Percentiles rank a stretch among this genome's conserved stretches.
Evolutionary conservation across 2,888 invertebrate genomes (phyloP).

Genomic region (Troides oblongomaculatus): DNA sequence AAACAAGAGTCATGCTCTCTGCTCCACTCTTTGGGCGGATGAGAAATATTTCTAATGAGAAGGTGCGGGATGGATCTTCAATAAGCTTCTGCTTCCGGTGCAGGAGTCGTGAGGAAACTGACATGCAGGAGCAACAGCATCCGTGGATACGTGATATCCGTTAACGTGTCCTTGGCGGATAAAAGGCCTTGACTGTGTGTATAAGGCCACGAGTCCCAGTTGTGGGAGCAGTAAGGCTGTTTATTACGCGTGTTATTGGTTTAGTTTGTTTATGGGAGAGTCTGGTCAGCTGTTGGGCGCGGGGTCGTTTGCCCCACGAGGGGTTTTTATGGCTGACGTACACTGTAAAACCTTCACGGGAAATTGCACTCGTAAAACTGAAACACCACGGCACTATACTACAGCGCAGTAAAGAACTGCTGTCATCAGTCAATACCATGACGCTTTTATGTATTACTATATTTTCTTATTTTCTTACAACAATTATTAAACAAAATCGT

Average conservation of each 20-base stretch:
- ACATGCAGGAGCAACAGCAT: too few species aligned
- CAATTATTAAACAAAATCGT: background rate
- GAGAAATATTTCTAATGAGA: too few species aligned
- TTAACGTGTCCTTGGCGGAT: too few species aligned
- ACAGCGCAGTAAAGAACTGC: background rate
- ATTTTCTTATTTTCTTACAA: background rate
- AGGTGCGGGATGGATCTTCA: too few species aligned
- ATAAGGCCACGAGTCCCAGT: too few species aligned
- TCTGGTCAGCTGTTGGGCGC: background rate
- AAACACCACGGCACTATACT: constrained; percentile 5
- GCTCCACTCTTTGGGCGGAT: too few species aligned
- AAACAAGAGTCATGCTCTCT: too few species aligned
- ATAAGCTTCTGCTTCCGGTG: too few species aligned
- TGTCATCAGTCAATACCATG: background rate
- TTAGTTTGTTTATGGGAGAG: constrained; percentile 8
- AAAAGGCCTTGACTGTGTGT: too few species aligned
- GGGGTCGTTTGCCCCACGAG: background rate
- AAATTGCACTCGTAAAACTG: constrained; percentile 19
- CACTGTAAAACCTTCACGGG: constrained; percentile 18
- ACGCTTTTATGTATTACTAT: background rate
- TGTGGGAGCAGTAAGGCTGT: too few species aligned
- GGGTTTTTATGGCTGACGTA: constrained; percentile 15
- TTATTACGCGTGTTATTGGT: background rate
- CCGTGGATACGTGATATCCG: too few species aligned
- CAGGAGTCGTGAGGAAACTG: too few species aligned